A percentile compares a stretch with the other conserved stretches of the same genome.
phyloP scores from a whole-genome alignment of 2,888 invertebrate species.

The Lepidocyrtoides sp. region DNA sequence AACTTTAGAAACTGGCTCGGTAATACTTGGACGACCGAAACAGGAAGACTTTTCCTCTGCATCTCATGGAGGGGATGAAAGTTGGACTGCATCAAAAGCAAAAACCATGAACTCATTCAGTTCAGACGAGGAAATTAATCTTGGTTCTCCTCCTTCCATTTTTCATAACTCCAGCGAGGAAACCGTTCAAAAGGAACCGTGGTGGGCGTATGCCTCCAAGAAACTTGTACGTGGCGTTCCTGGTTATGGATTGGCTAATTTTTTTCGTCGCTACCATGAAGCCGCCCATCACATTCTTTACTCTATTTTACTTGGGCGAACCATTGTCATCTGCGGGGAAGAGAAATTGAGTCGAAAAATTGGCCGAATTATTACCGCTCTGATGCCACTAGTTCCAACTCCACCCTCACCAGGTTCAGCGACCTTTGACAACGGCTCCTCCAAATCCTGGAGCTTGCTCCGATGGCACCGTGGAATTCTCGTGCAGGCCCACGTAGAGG shows the following conservation, averaged over 20 bases:
- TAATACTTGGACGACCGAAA: neutral
- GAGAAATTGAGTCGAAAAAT: constrained; percentile 77
- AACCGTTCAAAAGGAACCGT: constrained; percentile 79
- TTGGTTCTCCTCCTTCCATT: constrained; percentile 27
- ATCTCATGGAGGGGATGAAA: constrained; percentile 3
- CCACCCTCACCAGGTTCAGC: constrained; percentile 5
- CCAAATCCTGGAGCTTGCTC: constrained; percentile 81
- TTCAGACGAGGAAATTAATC: constrained; percentile 82
- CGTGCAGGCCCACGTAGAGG: constrained; percentile 85
- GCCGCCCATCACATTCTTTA: constrained; percentile 85
- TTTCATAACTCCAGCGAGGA: constrained; percentile 67
- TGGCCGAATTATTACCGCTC: constrained; percentile 78
- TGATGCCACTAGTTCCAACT: constrained; percentile 83
- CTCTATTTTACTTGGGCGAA: constrained; percentile 85
- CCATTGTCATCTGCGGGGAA: constrained; percentile 83
- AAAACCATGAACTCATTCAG: constrained; percentile 78
- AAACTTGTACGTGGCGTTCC: constrained; percentile 79
- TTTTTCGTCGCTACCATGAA: constrained; percentile 84
- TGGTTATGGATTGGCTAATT: constrained; percentile 84
- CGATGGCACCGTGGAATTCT: constrained; percentile 86
- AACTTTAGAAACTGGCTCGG: neutral
- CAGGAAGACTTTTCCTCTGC: constrained; percentile 29
- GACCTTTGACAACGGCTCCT: neutral
- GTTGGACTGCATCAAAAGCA: neutral
- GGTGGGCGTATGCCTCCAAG: constrained; percentile 80